phyloP scores from a whole-genome alignment of 2,113 vertebrate species.

The Fulica atra region DNA sequence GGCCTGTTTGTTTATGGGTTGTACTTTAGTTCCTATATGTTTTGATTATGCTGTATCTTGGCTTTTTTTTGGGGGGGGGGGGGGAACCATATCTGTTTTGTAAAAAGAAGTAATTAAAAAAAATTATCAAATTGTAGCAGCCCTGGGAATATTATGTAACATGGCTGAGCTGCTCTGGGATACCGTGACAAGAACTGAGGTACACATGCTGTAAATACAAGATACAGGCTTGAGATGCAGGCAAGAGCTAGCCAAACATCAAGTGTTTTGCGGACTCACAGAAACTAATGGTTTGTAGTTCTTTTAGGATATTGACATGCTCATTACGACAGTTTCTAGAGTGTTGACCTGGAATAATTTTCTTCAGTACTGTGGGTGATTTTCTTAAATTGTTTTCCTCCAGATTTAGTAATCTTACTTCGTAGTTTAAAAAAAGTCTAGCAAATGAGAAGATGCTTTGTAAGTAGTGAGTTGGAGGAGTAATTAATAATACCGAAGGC shows the following conservation, averaged over 20 bases:
- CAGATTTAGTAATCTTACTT: neutral
- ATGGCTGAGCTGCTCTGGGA: neutral
- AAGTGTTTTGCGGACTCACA: neutral
- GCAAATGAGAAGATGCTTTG: neutral
- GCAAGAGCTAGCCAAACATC: neutral
- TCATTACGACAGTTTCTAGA: neutral
- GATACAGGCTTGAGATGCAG: neutral
- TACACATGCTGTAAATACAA: neutral
- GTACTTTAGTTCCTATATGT: neutral
- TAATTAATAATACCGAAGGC: neutral
- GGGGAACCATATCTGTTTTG: neutral
- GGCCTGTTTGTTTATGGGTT: neutral
- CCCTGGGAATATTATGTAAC: neutral
- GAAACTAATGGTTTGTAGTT: neutral
- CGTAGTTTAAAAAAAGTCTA: neutral
- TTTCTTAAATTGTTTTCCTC: neutral
- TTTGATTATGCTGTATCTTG: neutral
- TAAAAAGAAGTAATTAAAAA: neutral
- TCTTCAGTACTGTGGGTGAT: neutral
- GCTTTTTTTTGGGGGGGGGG: fast-evolving
- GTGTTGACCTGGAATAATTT: neutral
- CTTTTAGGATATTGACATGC: neutral
- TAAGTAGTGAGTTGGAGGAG: neutral
- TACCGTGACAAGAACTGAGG: neutral
- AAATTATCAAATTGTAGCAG: neutral